Evolutionary conservation across 2,113 vertebrate genomes (phyloP).

Genomic region (Microcebus griseorufus): DNA sequence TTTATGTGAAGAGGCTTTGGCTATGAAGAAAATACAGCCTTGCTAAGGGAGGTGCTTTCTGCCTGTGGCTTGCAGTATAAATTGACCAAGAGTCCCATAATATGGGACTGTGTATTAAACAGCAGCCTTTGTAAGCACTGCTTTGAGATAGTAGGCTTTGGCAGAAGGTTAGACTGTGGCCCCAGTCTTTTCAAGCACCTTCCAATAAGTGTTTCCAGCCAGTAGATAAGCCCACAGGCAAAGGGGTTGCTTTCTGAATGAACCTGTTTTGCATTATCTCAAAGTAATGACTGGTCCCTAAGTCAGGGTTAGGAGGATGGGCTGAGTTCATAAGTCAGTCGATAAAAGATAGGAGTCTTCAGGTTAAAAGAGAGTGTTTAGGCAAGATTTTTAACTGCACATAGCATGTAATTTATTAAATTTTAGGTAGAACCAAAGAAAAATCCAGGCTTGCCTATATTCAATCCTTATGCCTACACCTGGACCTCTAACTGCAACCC

Average conservation of each 20-base stretch:
- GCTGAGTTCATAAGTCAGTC: background rate
- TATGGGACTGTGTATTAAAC: background rate
- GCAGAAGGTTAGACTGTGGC: background rate
- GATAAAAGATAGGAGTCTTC: background rate
- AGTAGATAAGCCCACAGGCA: background rate
- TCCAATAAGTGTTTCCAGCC: background rate
- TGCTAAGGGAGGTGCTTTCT: background rate
- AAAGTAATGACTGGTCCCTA: background rate
- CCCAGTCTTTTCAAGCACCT: background rate
- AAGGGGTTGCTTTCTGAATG: background rate
- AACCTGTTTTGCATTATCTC: background rate
- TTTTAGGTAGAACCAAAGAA: background rate
- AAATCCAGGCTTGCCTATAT: background rate
- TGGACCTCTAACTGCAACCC: background rate
- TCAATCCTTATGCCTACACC: background rate
- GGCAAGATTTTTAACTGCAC: background rate
- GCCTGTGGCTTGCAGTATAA: background rate
- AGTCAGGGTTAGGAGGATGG: background rate
- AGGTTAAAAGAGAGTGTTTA: background rate
- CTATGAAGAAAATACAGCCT: background rate
- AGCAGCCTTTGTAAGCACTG: background rate
- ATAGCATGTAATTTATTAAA: background rate
- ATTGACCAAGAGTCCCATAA: background rate
- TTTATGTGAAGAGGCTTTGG: background rate
- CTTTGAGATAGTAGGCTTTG: background rate